Base-by-base conservation (phyloP, 23 tunicate genomes). In the Styela plicata region DNA sequence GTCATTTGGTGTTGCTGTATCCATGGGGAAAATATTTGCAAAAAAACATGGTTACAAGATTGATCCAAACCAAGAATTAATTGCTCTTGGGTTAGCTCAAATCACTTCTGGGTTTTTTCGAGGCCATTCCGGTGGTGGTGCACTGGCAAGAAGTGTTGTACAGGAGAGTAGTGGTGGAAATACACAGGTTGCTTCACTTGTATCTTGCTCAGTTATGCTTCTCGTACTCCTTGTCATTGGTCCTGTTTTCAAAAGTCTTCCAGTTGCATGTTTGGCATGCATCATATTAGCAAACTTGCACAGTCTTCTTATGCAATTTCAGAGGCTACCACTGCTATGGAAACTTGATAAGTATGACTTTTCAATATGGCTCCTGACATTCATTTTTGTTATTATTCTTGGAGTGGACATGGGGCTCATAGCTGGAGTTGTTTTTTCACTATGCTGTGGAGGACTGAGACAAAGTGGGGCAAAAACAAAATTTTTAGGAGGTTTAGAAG, bases 201-300 rank as follows among this genome's bases (percentile, higher is more conserved):
- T 89, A 35, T 94, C 98, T 33, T 88, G 98, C 71, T 74, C 70
- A 0, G 90, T 94, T 32, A 85, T 96, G 63, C 74, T 96, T 17
- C 52, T 96, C 1, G 89, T 88, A 26, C 36, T 96, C 64, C 86
- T 96, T 1, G 89, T 88, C 35, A 84, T 90, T 78, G 99, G 99
- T 0, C 99, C 96, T 0, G 37, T 73, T 25, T 87, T 96, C 27
- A 34, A 83, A 24, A 87, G 83, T 25, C 62, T 96, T 26, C 99
- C 99, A 0, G 83, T 74, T 16, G 89, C 99, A 0, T 86, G 91
- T 37, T 79, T 96, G 23, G 94, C 97, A 0, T 82, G 90, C 63
- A 92, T 96, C n/a, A 96, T 96, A 80, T 73, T 92, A 70, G 96
- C 88, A 83, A 96, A 96, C 68, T 24, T 96, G 63, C 86, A 94